phyloP scores from a whole-genome alignment of 2,797 vertebrate species.

The Champsocephalus gunnari region DNA sequence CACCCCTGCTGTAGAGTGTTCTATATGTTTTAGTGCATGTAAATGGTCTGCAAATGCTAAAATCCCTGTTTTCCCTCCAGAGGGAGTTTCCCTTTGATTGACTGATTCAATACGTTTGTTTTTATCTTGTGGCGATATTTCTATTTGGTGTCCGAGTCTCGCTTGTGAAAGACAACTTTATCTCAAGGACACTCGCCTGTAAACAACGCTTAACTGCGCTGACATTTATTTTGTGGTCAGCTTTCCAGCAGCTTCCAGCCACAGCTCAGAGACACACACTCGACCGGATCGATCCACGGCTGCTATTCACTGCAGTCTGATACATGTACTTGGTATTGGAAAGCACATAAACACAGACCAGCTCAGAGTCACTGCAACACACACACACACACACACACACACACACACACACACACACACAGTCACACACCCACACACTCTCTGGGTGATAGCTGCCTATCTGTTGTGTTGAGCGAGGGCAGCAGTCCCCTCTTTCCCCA shows the following conservation, averaged over 20 bases:
- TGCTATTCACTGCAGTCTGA: constrained; percentile 12
- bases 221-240: background rate
- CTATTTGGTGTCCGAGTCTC: background rate
- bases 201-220: background rate
- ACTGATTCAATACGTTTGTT: no score
- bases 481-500: constrained; percentile 40
- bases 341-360: constrained; percentile 11
- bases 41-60: no score
- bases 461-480: constrained; percentile 52
- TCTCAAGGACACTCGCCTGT: background rate
- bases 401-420: background rate
- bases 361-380: constrained; percentile 1
- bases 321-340: constrained; percentile 14
- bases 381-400: constrained; percentile 19
- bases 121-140: background rate
- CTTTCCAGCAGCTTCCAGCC: background rate
- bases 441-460: constrained; percentile 62
- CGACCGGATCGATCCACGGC: background rate
- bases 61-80: no score
- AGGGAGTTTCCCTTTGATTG: no score
- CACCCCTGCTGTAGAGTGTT: no score
- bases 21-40: no score
- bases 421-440: no score
- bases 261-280: background rate
- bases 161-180: background rate